Conservation (phyloP, 2,888 invertebrate species). For the Notodonta ziczac region DNA sequence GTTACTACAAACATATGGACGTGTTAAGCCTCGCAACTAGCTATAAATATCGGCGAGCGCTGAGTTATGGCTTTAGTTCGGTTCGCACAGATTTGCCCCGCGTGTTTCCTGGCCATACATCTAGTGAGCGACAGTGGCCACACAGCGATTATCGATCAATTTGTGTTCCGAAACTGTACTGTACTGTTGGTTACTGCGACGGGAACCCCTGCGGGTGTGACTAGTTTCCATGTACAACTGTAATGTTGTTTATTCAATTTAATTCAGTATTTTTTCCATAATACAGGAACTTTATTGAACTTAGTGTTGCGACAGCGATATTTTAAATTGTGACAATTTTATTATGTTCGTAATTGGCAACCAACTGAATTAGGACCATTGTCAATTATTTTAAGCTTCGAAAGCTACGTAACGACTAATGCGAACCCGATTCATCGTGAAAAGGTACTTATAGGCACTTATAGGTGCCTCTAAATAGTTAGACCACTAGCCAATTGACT, state of each 20-base stretch:
- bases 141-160: slow-evolving; percentile 35
- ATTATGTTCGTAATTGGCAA: too few species aligned
- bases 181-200: neutral
- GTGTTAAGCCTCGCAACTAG: slow-evolving; percentile 67
- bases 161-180: slow-evolving; percentile 13
- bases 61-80: slow-evolving; percentile 65
- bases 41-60: slow-evolving; percentile 68
- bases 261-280: too few species aligned
- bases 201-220: neutral
- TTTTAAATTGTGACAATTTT: too few species aligned
- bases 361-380: too few species aligned
- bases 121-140: slow-evolving; percentile 35
- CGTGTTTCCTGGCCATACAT: slow-evolving; percentile 43
- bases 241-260: neutral
- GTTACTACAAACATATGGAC: slow-evolving; percentile 58
- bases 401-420: too few species aligned
- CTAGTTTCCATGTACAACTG: neutral
- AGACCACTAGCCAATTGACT: too few species aligned
- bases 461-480: too few species aligned
- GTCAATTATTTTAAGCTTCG: too few species aligned
- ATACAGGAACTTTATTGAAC: too few species aligned
- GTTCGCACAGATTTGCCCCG: slow-evolving; percentile 55
- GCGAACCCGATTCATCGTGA: too few species aligned
- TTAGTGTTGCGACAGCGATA: too few species aligned
- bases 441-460: too few species aligned